phyloP scores from a whole-genome alignment of 2,797 vertebrate species.

The Neosilurus hyrtlii region DNA sequence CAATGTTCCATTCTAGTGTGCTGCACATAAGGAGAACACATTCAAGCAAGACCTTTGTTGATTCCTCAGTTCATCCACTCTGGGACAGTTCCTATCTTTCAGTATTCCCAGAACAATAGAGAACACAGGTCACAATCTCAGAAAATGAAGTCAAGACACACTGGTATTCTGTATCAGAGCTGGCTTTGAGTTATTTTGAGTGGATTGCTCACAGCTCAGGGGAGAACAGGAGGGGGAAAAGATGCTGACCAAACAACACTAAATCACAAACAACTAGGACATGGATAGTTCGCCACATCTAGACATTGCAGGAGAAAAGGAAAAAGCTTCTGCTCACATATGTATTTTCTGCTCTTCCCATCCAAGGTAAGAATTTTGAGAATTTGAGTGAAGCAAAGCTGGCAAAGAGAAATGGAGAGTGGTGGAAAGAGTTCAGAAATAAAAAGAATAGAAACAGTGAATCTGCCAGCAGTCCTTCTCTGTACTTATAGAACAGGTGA shows the following conservation, averaged over 20 bases:
- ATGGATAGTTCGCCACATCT: constrained; percentile 66
- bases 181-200: constrained; percentile 47
- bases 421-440: background rate
- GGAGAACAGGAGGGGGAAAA: constrained; percentile 32
- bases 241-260: constrained; percentile 47
- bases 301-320: constrained; percentile 74
- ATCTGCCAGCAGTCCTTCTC: constrained; percentile 59
- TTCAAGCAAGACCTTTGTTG: constrained; percentile 40
- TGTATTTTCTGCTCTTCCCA: constrained; percentile 46
- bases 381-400: constrained; percentile 6
- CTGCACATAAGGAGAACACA: constrained; percentile 35
- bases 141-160: constrained; percentile 45
- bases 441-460: constrained; percentile 48
- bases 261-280: constrained; percentile 67
- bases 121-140: constrained; percentile 53
- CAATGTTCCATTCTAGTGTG: constrained; percentile 17
- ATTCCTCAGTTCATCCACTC: constrained; percentile 35
- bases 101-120: constrained; percentile 26
- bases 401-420: background rate
- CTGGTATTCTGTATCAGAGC: constrained; percentile 23
- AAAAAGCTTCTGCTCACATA: constrained; percentile 57
- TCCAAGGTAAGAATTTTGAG: constrained; percentile 24
- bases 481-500: constrained; percentile 42
- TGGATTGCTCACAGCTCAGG: constrained; percentile 40
- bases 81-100: constrained; percentile 34